These are phyloP conservation scores for Nephrotoma guestfalica DNA, from an alignment of 2,888 invertebrate genomes.

Conservation along the genomic window DNA sequence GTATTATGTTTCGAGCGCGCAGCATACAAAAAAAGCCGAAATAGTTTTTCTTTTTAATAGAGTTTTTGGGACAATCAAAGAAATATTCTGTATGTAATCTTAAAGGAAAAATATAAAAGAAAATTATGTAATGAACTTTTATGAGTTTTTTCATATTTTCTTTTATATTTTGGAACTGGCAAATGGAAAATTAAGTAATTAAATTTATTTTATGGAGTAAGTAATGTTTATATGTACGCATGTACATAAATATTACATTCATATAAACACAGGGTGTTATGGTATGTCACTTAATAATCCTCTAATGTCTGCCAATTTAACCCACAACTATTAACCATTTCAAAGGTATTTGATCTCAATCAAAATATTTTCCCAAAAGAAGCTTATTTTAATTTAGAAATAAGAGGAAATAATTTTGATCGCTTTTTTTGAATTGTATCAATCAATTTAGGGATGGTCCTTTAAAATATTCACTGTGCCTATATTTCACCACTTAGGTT, in stretches of 20 bases:
- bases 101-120: not conserved
- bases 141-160: not conserved
- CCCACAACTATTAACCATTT: no score
- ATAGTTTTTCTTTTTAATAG: not conserved
- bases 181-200: not conserved
- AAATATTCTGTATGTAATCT: not conserved
- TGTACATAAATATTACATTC: not conserved
- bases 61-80: not conserved
- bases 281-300: not conserved
- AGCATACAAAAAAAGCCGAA: not conserved
- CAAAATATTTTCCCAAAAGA: no score
- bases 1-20: not conserved
- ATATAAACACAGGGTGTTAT: not conserved
- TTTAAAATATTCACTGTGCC: no score
- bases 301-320: no score
- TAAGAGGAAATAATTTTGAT: no score
- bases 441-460: no score
- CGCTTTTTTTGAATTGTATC: no score
- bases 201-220: not conserved
- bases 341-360: no score
- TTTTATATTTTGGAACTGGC: not conserved
- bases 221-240: not conserved
- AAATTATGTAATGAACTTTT: not conserved
- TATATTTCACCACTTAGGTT: no score
- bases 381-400: no score